Base-by-base conservation (phyloP, 2,797 vertebrate genomes). In the Sparidentex hasta region DNA sequence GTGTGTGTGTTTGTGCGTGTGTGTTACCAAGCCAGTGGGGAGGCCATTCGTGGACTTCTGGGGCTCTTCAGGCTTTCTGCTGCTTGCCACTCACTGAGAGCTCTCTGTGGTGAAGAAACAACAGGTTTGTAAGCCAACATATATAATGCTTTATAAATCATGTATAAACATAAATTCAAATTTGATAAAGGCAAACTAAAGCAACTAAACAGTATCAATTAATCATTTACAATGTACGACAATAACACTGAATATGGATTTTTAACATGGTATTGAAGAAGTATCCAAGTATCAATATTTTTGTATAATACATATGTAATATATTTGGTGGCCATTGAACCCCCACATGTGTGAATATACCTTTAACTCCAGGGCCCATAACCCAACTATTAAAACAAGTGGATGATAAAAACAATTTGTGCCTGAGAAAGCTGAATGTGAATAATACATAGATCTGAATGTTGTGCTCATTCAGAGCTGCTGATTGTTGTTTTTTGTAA, bases 1-100 rank as follows among this genome's bases (percentile, higher is more conserved):
- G 50, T 70, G 23, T 51, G 66, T 70, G 44, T 43, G 16, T 51
- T 43, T 2, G 6, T 65, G n/a, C 11, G 25, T 74, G 65, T 78
- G 66, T 85, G 85, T 97, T 97, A 99, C 98, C 98, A 99, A 87
- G 97, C 96, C 14, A 97, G 93, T 0, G 98, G 97, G 0, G 97
- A 98, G 41, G 95, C 92, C 94, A 96, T 88, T 74, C 96, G 93
- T 1, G 97, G 97, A 89, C 95, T 97, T 75, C 96, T 95, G 7
- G 96, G 96, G 44, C 94, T 95, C 89, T 93, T 92, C 7, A 84
- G 90, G 80, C 89, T 95, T 74, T 98, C 97, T 0, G 95, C 90
- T 0, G 87, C 90, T 89, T 97, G 97, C 79, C 97, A 94, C 4
- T 99, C 98, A 6, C 94, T 90, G 66, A 99, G 95, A 0, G 97